A percentile compares a stretch with the other conserved stretches of the same genome.
Conservation (phyloP, 2,888 invertebrate species). For the Epinotia demarniana region DNA sequence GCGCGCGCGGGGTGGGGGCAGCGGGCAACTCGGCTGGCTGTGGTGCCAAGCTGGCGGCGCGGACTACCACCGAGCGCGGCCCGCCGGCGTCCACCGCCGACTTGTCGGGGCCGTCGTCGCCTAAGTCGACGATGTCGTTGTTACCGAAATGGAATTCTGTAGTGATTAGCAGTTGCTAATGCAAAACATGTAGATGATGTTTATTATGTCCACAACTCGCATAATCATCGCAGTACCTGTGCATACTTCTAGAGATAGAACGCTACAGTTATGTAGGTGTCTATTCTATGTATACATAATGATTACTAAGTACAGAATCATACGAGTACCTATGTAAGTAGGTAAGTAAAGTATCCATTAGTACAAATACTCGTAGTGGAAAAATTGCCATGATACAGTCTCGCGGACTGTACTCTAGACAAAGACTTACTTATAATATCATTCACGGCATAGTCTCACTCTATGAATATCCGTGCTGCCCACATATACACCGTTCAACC, state of each 20-base stretch:
- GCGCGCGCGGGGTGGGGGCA: not conserved
- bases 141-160: not conserved
- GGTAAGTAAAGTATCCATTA: not conserved
- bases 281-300: not conserved
- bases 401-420: conserved; percentile 8
- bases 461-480: not conserved
- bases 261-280: no score
- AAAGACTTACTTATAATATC: not conserved
- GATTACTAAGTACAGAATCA: not conserved
- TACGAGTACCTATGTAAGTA: not conserved
- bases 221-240: not conserved
- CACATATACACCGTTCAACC: not conserved
- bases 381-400: not conserved
- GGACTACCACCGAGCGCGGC: not conserved
- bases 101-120: not conserved
- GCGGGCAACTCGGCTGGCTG: not conserved
- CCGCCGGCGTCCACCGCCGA: not conserved
- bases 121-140: not conserved
- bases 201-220: not conserved
- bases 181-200: no score
- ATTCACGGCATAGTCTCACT: not conserved
- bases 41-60: not conserved
- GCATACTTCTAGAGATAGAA: not conserved
- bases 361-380: not conserved
- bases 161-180: not conserved